phyloP scores from a whole-genome alignment of 2,797 vertebrate genomes.

The Neosilurus hyrtlii region DNA sequence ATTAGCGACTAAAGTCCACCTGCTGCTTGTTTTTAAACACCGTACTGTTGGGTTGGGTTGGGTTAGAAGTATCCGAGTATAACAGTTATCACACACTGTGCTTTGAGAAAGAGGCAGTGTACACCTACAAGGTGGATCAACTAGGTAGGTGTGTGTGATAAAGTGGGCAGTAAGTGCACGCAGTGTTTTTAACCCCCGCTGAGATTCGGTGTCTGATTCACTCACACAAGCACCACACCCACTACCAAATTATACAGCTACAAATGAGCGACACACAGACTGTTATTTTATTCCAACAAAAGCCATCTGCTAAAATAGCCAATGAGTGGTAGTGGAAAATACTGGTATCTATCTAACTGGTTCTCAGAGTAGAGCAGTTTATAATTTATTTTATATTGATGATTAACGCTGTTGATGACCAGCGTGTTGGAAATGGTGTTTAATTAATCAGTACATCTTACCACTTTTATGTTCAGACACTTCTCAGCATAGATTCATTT shows the following conservation, averaged over 20 bases:
- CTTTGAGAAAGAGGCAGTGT: background rate
- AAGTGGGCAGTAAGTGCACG: background rate
- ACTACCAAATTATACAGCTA: background rate
- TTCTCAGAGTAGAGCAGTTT: background rate
- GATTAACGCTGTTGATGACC: background rate
- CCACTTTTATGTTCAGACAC: background rate
- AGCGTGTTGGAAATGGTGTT: background rate
- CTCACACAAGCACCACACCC: background rate
- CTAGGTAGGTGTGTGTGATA: background rate
- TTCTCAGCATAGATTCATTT: conserved; percentile 4
- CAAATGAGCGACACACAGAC: background rate
- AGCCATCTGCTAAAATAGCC: background rate
- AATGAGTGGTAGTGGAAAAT: background rate
- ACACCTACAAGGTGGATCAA: conserved; percentile 13
- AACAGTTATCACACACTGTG: background rate
- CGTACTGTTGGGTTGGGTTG: background rate
- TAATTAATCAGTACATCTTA: background rate
- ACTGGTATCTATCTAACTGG: background rate
- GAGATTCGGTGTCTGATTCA: conserved; percentile 3
- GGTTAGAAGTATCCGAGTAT: background rate
- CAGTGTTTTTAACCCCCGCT: background rate
- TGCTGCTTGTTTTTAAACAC: background rate
- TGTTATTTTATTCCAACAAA: background rate
- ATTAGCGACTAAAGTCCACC: background rate
- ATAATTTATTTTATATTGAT: background rate